Evolutionary conservation across 2,797 vertebrate species (phyloP), one percentile per base, ranked within the genome.

Genomic region (Sebastes steindachneri): DNA sequence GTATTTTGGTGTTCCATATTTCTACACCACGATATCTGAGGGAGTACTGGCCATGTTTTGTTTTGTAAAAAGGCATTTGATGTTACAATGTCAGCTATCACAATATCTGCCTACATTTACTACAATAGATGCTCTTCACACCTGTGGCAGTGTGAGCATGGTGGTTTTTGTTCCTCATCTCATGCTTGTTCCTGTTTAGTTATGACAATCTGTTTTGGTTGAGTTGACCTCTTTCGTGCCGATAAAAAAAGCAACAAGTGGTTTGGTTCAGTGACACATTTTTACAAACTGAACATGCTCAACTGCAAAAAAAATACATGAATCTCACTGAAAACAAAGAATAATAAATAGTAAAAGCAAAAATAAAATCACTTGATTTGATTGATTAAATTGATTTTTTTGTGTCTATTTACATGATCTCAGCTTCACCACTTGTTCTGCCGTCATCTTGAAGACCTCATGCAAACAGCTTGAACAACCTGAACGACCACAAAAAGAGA

Each of bases 401-500:
- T 51, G 4, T 4, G 8, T 51, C 0, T 31, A 17, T 66, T 53
- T 21, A 21, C 48, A 69, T 3, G 1, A 57, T 67, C 19, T 33
- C 14, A 58, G 21, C 41, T 53, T 37, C 29, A 35, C 29, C 79
- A 62, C 35, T 4, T 10, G 0, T 26, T 26, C 37, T 14, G 45
- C 63, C 2, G 9, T 67, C 4, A 14, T 35, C 78, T 88, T n/a
- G 71, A 80, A 37, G 71, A 76, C 15, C 51, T 68, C 28, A 1
- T 11, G 1, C 1, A 33, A 54, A 79, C 15, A n/a, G 54, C 62
- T 33, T 14, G 29, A 69, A 86, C 72, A 11, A 83, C 51, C 93
- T 94, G 75, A 57, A 76, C 1, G 12, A 73, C 3, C 35, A 65
- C 5, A 74, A 51, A 73, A 68, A 62, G 8, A 65, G 6, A 85